phyloP scores from a whole-genome alignment of 2,888 invertebrate genomes.

The Caenorhabditis sp. region DNA sequence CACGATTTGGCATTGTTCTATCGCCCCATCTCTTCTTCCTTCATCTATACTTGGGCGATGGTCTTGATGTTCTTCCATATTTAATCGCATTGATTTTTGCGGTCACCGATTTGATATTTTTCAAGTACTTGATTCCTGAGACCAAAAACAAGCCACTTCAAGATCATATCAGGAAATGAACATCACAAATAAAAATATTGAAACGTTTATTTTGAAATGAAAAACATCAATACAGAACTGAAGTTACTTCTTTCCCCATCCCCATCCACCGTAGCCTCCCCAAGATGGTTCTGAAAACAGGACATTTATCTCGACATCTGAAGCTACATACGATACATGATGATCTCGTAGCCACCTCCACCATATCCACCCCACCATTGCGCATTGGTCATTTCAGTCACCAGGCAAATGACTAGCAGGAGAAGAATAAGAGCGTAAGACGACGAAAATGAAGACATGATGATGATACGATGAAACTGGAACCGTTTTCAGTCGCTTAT shows the following conservation, averaged over 20 bases:
- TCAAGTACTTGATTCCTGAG: conserved; percentile 35
- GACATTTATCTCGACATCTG: no score
- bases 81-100: conserved; percentile 20
- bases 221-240: neutral
- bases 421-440: neutral
- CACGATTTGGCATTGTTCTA: conserved; percentile 58
- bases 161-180: conserved; percentile 12
- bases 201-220: neutral
- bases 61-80: conserved; percentile 24
- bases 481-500: neutral
- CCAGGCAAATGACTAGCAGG: neutral
- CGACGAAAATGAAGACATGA: neutral
- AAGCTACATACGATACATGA: no score
- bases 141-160: conserved; percentile 38
- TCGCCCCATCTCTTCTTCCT: conserved; percentile 56
- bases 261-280: neutral
- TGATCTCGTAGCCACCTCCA: neutral
- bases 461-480: neutral
- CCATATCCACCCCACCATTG: neutral
- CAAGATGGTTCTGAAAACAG: no score
- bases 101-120: conserved; percentile 26
- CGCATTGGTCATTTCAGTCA: neutral
- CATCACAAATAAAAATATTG: neutral
- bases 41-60: conserved; percentile 26
- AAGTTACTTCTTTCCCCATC: neutral